These are phyloP conservation scores for Xiphorhynchus elegans DNA, from an alignment of 2,113 vertebrate genomes.

Conservation along the genomic window DNA sequence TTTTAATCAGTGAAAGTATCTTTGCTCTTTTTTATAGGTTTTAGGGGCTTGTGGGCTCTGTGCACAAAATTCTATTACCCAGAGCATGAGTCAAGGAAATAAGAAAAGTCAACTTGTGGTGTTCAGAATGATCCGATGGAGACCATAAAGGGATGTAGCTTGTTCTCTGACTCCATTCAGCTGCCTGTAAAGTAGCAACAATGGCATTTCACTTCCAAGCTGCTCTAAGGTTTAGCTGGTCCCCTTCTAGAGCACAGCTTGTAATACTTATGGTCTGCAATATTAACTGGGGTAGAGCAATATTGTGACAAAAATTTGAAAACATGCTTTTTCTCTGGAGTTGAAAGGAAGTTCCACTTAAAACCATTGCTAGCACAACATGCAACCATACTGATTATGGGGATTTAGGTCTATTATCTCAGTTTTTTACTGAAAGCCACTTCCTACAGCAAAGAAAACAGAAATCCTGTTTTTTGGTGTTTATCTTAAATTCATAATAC, in stretches of 20 bases:
- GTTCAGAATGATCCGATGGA: not conserved
- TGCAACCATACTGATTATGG: not conserved
- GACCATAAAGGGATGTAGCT: not conserved
- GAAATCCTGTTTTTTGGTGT: not conserved
- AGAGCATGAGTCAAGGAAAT: not conserved
- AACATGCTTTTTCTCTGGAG: not conserved
- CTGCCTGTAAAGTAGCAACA: not conserved
- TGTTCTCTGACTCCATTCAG: not conserved
- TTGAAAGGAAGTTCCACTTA: not conserved
- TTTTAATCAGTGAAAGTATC: not conserved
- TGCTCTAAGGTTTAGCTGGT: not conserved
- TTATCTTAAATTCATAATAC: not conserved
- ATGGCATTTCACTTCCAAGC: not conserved
- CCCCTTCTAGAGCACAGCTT: fast-evolving
- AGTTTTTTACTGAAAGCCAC: not conserved
- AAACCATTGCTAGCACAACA: not conserved
- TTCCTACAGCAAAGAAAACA: not conserved
- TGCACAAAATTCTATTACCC: not conserved
- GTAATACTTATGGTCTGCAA: not conserved
- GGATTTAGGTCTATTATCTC: not conserved
- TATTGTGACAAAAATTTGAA: not conserved
- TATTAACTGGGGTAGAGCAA: not conserved
- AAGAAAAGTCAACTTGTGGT: not conserved
- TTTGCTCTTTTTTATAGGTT: not conserved
- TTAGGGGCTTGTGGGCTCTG: not conserved